These are phyloP conservation scores for Chloroclystis v-ata DNA, from an alignment of 2,888 invertebrate genomes.

Conservation along the genomic window DNA sequence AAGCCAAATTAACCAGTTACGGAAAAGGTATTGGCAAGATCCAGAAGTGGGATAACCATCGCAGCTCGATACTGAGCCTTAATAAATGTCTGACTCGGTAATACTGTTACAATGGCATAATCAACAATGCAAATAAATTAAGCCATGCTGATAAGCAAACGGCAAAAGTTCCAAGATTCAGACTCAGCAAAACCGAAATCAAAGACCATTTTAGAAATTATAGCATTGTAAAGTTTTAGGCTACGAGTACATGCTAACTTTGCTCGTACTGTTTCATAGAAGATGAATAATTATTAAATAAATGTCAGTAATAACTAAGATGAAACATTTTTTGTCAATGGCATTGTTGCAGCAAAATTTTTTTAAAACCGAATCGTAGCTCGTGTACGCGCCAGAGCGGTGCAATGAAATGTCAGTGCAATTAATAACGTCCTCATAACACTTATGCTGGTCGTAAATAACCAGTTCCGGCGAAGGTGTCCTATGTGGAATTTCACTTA, in stretches of 20 bases:
- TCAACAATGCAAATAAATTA: constrained; percentile 1
- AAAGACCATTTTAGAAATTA: not conserved
- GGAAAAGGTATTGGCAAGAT: not conserved
- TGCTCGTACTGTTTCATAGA: not conserved
- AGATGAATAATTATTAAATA: too few relatives aligned
- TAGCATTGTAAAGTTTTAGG: not conserved
- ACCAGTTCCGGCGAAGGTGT: constrained; percentile 53
- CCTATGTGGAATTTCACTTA: constrained; percentile 37
- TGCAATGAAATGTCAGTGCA: constrained; percentile 39
- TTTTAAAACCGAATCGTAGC: too few relatives aligned
- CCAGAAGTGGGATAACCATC: not conserved
- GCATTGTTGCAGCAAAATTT: too few relatives aligned
- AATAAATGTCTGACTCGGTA: not conserved
- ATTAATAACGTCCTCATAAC: constrained; percentile 49
- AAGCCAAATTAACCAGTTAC: constrained; percentile 2
- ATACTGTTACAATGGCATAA: not conserved
- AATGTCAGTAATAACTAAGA: too few relatives aligned
- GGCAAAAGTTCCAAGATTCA: not conserved
- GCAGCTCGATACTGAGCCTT: not conserved
- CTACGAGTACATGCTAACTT: not conserved
- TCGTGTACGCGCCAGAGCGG: not conserved
- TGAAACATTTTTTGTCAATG: too few relatives aligned
- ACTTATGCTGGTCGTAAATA: constrained; percentile 44
- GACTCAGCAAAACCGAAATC: not conserved
- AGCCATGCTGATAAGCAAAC: constrained; percentile 1